Base-by-base conservation (phyloP, 2,888 invertebrate genomes). In the Erpobdella octoculata region DNA sequence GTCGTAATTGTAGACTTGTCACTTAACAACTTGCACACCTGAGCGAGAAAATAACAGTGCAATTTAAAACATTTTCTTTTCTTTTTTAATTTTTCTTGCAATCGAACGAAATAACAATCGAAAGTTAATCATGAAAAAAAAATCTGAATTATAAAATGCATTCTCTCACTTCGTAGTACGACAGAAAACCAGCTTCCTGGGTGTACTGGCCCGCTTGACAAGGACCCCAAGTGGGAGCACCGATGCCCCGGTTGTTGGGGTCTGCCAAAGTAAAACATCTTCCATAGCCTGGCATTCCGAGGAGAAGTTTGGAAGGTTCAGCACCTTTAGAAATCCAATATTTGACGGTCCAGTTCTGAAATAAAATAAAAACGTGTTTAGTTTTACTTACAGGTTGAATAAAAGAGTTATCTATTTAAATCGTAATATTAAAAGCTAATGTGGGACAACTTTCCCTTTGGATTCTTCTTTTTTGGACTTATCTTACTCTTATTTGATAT, bases 111-210 rank as follows among this genome's bases (percentile, higher is more conserved):
- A n/a, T n/a, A n/a, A n/a, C n/a, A n/a, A n/a, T n/a, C n/a, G n/a
- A n/a, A n/a, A n/a, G n/a, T n/a, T n/a, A n/a, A 9, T 9, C 48
- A 9, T 9, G 18, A 48, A 53, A 28, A 6, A n/a, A 2, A 25
- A 5, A 53, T 25, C 28, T 53, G 21, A 53, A 53, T 25, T 21
- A 21, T 3, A 48, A 48, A 53, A 25, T 53, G 15, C 6, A 53
- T 9, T n/a, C 48, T 2, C 21, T 12, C 12, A 81, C 80, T 78
- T 81, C 81, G 65, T 80, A 80, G 72, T 80, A 80, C 2, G 80
- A 73, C 25, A 79, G 65, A 70, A 79, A 79, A n/a, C 81, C 81
- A 0, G 70, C 71, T 53, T 78, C 78, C 21, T 78, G 70, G 2
- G 81, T 80, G 73, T 75, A 81, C 5, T 46, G 37, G 5, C 80